Evolutionary conservation across 2,888 invertebrate genomes (phyloP).

Genomic region (Agapetus fuscipes): DNA sequence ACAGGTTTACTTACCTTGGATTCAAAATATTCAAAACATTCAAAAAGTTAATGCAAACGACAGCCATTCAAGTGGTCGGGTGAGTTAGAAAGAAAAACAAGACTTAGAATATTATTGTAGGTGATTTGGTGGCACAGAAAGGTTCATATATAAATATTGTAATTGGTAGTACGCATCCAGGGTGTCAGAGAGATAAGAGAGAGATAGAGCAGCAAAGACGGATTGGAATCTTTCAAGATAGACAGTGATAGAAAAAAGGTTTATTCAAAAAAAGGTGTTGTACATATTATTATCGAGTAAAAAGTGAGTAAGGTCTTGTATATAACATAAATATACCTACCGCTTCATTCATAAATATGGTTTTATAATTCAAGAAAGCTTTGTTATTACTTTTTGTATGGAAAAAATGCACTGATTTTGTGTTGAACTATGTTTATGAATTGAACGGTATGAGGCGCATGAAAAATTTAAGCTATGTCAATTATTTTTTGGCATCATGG

Average conservation of each 20-base stretch:
- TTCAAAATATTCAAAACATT: constrained; percentile 3
- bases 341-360: too few species aligned
- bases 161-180: constrained; percentile 2
- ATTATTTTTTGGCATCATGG: too few species aligned
- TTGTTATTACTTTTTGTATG: too few species aligned
- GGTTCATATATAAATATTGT: neutral
- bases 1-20: neutral
- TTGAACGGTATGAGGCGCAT: too few species aligned
- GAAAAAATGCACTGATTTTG: too few species aligned
- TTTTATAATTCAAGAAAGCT: too few species aligned
- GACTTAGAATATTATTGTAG: neutral
- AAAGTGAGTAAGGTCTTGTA: too few species aligned
- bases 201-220: constrained; percentile 12
- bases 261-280: constrained; percentile 2
- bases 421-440: too few species aligned
- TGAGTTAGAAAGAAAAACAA: constrained; percentile 5
- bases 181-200: constrained; percentile 1
- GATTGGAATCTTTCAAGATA: constrained; percentile 11
- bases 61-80: constrained; percentile 11
- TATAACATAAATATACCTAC: too few species aligned
- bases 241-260: constrained; percentile 10
- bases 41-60: constrained; percentile 11
- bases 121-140: neutral
- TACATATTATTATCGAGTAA: too few species aligned
- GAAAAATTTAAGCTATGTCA: too few species aligned